Evolutionary conservation across 2,797 vertebrate species (phyloP), one percentile per base, ranked within the genome.

Genomic region (Percopsis omiscomaycus): DNA sequence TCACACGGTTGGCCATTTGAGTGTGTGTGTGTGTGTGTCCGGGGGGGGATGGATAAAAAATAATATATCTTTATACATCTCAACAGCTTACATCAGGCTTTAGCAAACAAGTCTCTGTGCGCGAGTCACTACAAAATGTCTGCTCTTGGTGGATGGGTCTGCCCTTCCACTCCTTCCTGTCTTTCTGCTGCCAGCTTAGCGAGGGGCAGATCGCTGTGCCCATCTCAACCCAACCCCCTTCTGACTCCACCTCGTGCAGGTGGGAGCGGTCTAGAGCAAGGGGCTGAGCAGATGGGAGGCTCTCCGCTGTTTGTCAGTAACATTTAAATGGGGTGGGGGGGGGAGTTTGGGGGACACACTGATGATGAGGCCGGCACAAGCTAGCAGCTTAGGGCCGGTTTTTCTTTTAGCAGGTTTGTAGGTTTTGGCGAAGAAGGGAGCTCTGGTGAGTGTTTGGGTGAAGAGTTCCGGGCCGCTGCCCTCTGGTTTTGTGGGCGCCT

Each of bases 51-150:
- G 56, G 80, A 81, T 87, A 82, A 89, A 89, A 89, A 90, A 88
- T 89, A 85, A 90, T 90, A 89, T 86, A 82, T 89, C 86, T 89
- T 89, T 91, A 82, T 91, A 91, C 88, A 91, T 88, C 78, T 89
- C 80, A 86, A 87, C 81, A 84, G 87, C 72, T 86, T 91, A 93
- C 90, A 94, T 94, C 94, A 94, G 94, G 94, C 93, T 95, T 92
- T 87, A 91, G 92, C 90, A 80, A 88, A 81, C 89, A 93, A 94
- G 94, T 95, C 89, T 92, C 93, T 93, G 93, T 90, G 92, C 83
- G 87, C 86, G 89, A 88, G 89, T 90, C 87, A 81, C 89, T 80
- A 79, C 79, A 59, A 74, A 74, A 84, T 83, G 74, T 79, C 92
- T 88, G 93, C 58, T 56, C n/a, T 42, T 42, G 10, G 45, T 45